These are phyloP conservation scores for Pungitius pungitius DNA, from an alignment of 2,113 vertebrate species.

Conservation along the genomic window DNA sequence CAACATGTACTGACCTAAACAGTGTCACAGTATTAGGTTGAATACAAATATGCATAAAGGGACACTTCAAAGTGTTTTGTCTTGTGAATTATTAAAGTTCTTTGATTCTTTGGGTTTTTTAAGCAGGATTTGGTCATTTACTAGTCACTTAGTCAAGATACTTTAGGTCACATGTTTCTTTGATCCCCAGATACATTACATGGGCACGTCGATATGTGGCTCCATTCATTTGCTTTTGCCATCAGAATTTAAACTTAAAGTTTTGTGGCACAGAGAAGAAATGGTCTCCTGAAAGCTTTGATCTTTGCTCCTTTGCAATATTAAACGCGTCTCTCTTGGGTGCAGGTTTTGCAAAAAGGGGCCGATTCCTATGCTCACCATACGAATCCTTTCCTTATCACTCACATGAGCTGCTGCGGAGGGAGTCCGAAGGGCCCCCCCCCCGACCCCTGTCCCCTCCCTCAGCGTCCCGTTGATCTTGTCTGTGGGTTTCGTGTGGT, in stretches of 20 bases:
- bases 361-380: not conserved
- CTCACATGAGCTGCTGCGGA: constrained; percentile 21
- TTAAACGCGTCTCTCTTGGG: not conserved
- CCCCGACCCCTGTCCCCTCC: not conserved
- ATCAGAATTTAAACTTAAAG: not conserved
- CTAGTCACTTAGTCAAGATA: not conserved
- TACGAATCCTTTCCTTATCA: not conserved
- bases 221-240: not conserved
- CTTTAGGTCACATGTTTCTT: not conserved
- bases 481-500: constrained; percentile 43
- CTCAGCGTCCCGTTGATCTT: constrained; percentile 39
- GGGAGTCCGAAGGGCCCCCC: constrained; percentile 1
- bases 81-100: not conserved
- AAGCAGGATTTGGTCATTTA: not conserved
- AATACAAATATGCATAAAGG: not conserved
- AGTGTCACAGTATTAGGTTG: not conserved
- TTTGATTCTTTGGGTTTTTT: no score
- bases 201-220: not conserved
- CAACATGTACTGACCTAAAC: not conserved
- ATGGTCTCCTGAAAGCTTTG: not conserved
- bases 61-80: not conserved
- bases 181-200: not conserved
- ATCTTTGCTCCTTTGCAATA: not conserved
- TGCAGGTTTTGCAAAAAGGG: not conserved
- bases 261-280: not conserved